These are phyloP conservation scores for Potorous gilbertii DNA, from an alignment of 2,797 vertebrate species.

Conservation along the genomic window DNA sequence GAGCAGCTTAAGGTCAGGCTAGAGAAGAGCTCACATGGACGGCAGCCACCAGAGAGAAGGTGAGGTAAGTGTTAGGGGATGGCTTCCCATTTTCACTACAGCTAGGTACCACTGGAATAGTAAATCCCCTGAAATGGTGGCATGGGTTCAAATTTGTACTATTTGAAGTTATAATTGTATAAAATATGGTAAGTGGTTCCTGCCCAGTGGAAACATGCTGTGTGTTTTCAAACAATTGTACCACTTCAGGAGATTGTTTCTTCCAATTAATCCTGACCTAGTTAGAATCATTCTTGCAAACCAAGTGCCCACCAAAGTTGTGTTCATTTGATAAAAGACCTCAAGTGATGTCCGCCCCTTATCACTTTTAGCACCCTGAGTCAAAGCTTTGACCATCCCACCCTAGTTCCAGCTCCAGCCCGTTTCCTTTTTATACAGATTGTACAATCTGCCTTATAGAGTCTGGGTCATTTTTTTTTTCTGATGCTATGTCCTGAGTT, in stretches of 20 bases:
- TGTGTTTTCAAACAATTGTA: not conserved
- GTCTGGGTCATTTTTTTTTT: not conserved
- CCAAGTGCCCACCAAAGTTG: not conserved
- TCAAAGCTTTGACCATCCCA: not conserved
- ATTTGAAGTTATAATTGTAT: not conserved
- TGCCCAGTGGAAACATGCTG: not conserved
- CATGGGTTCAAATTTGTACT: not conserved
- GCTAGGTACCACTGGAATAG: not conserved
- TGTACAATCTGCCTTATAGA: not conserved
- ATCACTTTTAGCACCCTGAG: not conserved
- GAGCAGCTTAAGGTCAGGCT: not conserved
- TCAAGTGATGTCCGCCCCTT: not conserved
- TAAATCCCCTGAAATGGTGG: not conserved
- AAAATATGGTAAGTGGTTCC: not conserved
- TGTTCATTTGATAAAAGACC: not conserved
- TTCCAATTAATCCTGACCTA: not conserved
- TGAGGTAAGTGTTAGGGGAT: not conserved
- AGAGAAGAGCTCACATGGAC: not conserved
- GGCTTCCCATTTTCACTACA: not conserved
- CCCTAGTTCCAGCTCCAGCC: not conserved
- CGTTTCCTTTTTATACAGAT: not conserved
- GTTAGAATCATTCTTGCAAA: not conserved
- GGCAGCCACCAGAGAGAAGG: not conserved
- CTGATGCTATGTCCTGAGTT: not conserved
- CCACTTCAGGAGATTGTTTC: not conserved